A percentile compares a stretch with the other conserved stretches of the same genome.
Conservation (phyloP, 2,888 invertebrate genomes). For the Cantharis flavilabris region DNA sequence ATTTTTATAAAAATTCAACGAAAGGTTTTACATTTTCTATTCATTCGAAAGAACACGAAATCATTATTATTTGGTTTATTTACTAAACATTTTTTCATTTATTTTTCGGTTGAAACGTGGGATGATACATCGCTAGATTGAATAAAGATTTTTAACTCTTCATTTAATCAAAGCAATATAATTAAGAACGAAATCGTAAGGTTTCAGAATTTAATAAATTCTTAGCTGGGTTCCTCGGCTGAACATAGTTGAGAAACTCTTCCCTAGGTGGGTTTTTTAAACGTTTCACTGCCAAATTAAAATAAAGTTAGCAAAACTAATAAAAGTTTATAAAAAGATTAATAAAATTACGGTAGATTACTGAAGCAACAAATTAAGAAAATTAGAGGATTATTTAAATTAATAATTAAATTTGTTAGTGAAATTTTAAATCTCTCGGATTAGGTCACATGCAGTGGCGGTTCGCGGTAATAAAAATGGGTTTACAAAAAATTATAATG, state of each 20-base stretch:
- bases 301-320: not conserved
- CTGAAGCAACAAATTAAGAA: not conserved
- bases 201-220: not conserved
- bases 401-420: not conserved
- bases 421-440: not conserved
- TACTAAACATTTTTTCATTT: not conserved
- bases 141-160: not conserved
- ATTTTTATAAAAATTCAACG: not conserved
- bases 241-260: not conserved
- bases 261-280: not conserved
- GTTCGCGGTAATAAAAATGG: not conserved
- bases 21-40: not conserved
- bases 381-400: not conserved
- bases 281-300: not conserved
- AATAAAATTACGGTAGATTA: not conserved
- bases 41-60: not conserved
- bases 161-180: not conserved
- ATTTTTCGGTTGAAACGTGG: not conserved
- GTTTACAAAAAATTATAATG: not conserved
- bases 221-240: not conserved
- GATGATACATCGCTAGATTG: not conserved
- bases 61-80: not conserved
- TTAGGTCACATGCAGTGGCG: not conserved
- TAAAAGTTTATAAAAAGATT: not conserved
- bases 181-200: not conserved